Conservation (phyloP, 2,113 vertebrate genomes). For the Micronisus gabar region DNA sequence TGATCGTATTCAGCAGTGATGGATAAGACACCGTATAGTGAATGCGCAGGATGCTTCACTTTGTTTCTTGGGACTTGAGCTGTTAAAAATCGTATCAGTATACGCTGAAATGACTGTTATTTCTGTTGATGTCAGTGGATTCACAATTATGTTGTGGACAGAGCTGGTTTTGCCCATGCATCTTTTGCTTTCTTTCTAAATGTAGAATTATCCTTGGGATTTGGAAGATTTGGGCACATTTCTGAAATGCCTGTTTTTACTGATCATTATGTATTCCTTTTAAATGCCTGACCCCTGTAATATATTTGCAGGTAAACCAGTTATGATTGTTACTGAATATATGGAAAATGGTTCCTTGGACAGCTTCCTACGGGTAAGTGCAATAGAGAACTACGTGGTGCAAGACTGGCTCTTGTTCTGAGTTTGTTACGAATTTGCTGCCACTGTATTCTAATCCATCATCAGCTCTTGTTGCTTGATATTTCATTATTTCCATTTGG, state of each 20-base stretch:
- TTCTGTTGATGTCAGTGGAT: neutral
- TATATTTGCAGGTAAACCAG: slow-evolving; percentile 81
- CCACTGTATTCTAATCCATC: neutral
- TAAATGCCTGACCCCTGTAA: neutral
- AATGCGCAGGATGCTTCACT: neutral
- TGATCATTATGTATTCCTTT: neutral
- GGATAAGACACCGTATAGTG: neutral
- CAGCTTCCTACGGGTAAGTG: slow-evolving; percentile 86
- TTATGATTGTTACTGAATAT: slow-evolving; percentile 90
- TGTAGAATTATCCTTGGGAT: neutral
- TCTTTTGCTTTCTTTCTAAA: neutral
- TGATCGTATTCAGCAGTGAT: neutral
- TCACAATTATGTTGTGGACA: neutral
- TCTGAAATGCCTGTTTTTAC: neutral
- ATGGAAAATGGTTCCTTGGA: slow-evolving; percentile 92
- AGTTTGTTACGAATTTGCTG: neutral
- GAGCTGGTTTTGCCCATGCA: neutral
- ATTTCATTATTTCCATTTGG: neutral
- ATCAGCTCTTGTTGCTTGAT: neutral
- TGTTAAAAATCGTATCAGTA: neutral
- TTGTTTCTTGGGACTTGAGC: neutral
- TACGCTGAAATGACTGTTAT: neutral
- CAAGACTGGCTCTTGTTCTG: neutral
- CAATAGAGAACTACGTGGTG: neutral
- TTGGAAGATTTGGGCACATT: neutral